phyloP scores from a whole-genome alignment of 2,113 vertebrate species.

The Okapia johnstoni region DNA sequence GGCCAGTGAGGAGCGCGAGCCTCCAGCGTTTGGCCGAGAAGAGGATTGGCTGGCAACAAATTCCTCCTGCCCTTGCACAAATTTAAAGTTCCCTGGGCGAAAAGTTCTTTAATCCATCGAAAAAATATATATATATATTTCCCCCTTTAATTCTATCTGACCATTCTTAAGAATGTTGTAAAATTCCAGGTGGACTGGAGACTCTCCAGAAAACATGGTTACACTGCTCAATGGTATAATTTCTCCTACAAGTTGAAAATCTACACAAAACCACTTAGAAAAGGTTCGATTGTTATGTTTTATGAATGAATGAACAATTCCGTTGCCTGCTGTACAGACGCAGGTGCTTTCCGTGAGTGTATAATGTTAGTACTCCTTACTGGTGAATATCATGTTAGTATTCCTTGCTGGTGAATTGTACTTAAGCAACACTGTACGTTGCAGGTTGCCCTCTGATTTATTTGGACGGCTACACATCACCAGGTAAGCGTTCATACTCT shows the following conservation, averaged over 20 bases:
- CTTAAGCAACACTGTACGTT: slow-evolving; percentile 55
- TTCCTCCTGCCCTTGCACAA: not conserved
- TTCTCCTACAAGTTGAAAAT: not conserved
- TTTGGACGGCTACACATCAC: slow-evolving; percentile 96
- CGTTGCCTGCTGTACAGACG: not conserved
- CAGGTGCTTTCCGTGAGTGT: not conserved
- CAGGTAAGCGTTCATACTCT: slow-evolving; percentile 83
- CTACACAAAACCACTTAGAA: not conserved
- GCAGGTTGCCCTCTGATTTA: slow-evolving; percentile 96
- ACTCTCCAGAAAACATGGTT: not conserved
- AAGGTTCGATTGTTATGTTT: not conserved
- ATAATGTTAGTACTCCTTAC: not conserved
- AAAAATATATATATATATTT: not conserved
- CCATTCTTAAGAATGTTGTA: not conserved
- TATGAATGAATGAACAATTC: not conserved
- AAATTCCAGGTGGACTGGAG: not conserved
- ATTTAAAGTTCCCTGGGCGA: not conserved
- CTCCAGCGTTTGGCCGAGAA: not conserved
- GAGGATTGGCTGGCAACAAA: not conserved
- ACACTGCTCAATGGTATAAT: not conserved
- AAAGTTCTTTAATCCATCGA: not conserved
- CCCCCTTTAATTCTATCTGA: not conserved
- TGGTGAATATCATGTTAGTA: not conserved
- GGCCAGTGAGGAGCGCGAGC: not conserved
- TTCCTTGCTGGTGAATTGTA: not conserved